Base-by-base conservation (phyloP, 2,888 invertebrate species). In the Melanotus villosus region DNA sequence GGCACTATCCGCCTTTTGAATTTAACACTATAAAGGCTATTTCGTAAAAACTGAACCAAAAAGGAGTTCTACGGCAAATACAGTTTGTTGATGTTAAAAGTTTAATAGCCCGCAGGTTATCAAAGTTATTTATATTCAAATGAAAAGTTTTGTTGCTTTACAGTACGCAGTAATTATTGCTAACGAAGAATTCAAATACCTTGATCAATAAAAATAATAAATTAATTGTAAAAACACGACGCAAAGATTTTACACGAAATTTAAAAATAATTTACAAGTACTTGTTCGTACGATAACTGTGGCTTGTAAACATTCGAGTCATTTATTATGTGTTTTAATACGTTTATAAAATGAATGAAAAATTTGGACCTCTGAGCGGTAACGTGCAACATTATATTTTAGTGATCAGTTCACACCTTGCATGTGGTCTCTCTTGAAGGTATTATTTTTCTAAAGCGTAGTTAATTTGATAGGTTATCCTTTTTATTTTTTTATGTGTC, bases 381-480 rank as follows among this genome's bases (percentile, higher is more conserved):
- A 57, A 67, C 52, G 66, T 60, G 68, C 70, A 70, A 70, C 70
- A 68, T 73, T 70, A 70, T 70, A 70, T 60, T 67, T 47, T 70
- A 67, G 64, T 60, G 64, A 70, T 67, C 69, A 72, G 64, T 72
- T 72, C 63, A 64, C 72, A 70, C 69, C 64, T 72, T 63, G 60
- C 64, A 70, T 67, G 69, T 67, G 67, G 69, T 62, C 18, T 56
- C 16, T 36, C 14, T 47, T 19, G 16, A 52, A 21, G 43, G 41
- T 50, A 36, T 50, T 62, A 32, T 18, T 52, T 52, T 32, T 52
- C 52, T 26, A 32, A 52, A 52, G 16, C 19, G 52, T 32, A 34
- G 26, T 59, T 34, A 43, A 47, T 45, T 59, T 59, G 59, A 59
- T 32, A 59, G 32, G 16, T 32, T 34, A 18, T 32, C 18, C n/a